Evolutionary conservation across 2,888 invertebrate species (phyloP).

Genomic region (Antheraea yamamai): DNA sequence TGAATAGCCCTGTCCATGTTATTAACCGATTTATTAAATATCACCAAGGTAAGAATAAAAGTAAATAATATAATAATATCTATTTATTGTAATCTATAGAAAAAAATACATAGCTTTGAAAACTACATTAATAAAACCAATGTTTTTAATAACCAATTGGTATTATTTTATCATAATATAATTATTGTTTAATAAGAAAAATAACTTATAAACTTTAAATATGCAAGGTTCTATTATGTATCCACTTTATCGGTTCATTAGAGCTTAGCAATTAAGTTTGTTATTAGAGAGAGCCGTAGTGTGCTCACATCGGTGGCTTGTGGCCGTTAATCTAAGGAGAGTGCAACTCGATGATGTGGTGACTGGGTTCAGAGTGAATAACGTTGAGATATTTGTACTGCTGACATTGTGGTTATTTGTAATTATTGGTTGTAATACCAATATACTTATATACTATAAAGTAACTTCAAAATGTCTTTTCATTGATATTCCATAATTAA

Average conservation of each 20-base stretch:
- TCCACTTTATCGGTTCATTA: conserved; percentile 9
- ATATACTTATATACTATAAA: background rate
- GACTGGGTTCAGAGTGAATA: conserved; percentile 22
- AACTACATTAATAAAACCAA: too few species aligned
- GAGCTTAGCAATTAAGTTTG: conserved; percentile 15
- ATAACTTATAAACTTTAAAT: background rate
- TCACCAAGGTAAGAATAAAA: too few species aligned
- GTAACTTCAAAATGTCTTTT: background rate
- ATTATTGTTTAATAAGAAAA: background rate
- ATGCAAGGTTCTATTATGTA: background rate
- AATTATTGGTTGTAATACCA: too few species aligned
- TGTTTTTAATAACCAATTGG: too few species aligned
- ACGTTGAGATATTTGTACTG: conserved; percentile 33
- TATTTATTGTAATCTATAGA: background rate
- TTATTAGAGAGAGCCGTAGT: conserved; percentile 25
- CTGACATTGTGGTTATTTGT: conserved; percentile 9
- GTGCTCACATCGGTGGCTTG: conserved; percentile 36
- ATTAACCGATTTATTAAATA: background rate
- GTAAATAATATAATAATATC: background rate
- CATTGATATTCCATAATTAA: background rate
- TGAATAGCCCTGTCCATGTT: background rate
- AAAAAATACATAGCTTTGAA: too few species aligned
- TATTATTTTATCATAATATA: too few species aligned
- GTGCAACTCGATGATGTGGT: conserved; percentile 36
- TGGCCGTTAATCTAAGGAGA: conserved; percentile 41